These are phyloP conservation scores for Taenaris catops DNA, from an alignment of 2,888 invertebrate species.

Conservation along the genomic window DNA sequence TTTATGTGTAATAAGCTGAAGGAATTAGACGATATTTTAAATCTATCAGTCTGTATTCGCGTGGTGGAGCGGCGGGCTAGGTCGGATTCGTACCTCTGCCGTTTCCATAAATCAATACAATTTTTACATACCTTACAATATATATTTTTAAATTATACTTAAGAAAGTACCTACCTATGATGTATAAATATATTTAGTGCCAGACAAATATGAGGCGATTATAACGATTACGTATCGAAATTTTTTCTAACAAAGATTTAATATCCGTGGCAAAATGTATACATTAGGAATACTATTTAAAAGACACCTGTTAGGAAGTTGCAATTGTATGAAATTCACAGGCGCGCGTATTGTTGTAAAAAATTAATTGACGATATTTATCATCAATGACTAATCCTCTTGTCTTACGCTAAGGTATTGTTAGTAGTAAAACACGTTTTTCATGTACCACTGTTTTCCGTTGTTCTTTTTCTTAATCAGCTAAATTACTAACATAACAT, in stretches of 20 bases:
- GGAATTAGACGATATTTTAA: too few relatives aligned
- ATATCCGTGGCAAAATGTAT: neutral
- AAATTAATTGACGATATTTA: constrained; percentile 26
- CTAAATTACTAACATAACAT: neutral
- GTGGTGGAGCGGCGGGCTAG: too few relatives aligned
- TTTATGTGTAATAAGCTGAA: too few relatives aligned
- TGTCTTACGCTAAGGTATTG: constrained; percentile 20
- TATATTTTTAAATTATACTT: too few relatives aligned
- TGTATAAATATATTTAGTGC: too few relatives aligned
- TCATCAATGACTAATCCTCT: constrained; percentile 25
- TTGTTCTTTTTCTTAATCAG: constrained; percentile 4
- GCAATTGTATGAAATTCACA: constrained; percentile 22
- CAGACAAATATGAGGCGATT: too few relatives aligned
- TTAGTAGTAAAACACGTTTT: constrained; percentile 19
- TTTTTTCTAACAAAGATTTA: too few relatives aligned
- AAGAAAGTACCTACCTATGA: too few relatives aligned
- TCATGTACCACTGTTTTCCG: constrained; percentile 2
- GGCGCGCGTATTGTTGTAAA: constrained; percentile 16
- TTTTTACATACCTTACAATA: too few relatives aligned
- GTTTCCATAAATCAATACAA: too few relatives aligned
- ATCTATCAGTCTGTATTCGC: too few relatives aligned
- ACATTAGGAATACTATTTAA: constrained; percentile 2
- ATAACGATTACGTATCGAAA: neutral
- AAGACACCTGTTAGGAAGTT: constrained; percentile 14
- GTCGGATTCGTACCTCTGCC: too few relatives aligned